phyloP scores from a whole-genome alignment of 2,113 vertebrate genomes.

The Loxodonta africana region DNA sequence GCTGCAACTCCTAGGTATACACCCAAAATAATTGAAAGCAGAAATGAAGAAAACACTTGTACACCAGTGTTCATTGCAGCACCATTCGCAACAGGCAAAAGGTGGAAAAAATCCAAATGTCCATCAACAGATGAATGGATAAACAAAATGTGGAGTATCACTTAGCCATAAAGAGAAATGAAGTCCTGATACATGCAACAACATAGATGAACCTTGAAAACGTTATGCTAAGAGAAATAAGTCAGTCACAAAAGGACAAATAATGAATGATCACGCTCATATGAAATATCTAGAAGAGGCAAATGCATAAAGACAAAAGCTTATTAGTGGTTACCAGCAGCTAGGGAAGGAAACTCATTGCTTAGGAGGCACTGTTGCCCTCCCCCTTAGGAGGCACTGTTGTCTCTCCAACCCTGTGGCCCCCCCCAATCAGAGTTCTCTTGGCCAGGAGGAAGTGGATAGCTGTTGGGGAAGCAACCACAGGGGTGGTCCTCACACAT shows the following conservation, averaged over 20 bases:
- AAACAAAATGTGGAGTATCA: neutral
- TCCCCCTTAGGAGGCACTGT: neutral
- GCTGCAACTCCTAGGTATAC: neutral
- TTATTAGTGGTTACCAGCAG: neutral
- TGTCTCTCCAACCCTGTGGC: too few relatives aligned
- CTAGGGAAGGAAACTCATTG: neutral
- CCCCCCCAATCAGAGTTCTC: neutral
- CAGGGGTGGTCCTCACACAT: neutral
- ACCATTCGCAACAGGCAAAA: neutral
- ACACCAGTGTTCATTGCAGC: neutral
- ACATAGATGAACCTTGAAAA: neutral
- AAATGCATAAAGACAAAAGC: neutral
- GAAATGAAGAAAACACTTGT: neutral
- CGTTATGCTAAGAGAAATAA: neutral
- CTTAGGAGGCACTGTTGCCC: neutral
- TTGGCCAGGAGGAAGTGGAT: neutral
- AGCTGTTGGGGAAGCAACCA: neutral
- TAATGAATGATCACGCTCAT: neutral
- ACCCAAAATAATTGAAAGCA: neutral
- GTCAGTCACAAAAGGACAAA: neutral
- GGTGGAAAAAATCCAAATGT: neutral
- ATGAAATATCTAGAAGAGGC: neutral
- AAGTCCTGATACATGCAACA: neutral
- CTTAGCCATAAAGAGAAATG: neutral
- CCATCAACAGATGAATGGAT: neutral